Evolutionary conservation across 2,888 invertebrate species (phyloP), one percentile per base, ranked within the genome.

Genomic region (Caenorhabditis sp.): DNA sequence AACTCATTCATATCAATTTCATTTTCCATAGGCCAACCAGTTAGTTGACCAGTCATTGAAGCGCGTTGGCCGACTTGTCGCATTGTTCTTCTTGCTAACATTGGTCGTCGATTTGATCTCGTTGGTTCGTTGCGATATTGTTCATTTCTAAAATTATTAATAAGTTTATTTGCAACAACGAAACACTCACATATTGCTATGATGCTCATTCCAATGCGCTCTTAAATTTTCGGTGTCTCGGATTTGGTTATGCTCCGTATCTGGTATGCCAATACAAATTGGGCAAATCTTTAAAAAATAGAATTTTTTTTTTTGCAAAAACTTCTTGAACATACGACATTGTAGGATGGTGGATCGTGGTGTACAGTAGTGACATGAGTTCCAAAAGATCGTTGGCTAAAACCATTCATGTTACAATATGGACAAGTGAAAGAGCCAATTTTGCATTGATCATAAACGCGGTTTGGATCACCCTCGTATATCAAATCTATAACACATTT

Each of bases 201-300:
- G 27, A 36, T 52, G n/a, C 26, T 95, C 90, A 76, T 94, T 93
- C 88, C 97, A 92, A 91, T 97, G 97, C 86, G 94, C 94, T 82
- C 95, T 93, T 90, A 97, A 95, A 91, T 97, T 97, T 91, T 97
- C 96, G 78, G 96, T 96, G 90, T 96, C 94, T 89, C 95, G 92
- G 91, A 97, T 97, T 75, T 96, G 21, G 59, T 49, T 68, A 21
- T 59, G 96, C 89, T 97, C 97, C 64, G 95, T 95, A 79, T 96
- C 95, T 50, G 95, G 95, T 90, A 94, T 92, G 76, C 95, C 94
- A 76, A 97, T 97, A 90, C 97, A 97, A 63, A 97, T 93, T 80
- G 97, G 97, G 90, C 97, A 97, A 68, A 97, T 95, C 92, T 96
- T n/a, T n/a, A n/a, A n/a, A n/a, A n/a, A n/a, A n/a, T n/a, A n/a